A percentile compares a stretch with the other conserved stretches of the same genome.
Conservation (phyloP, 2,888 invertebrate genomes). For the Athrips mouffetella region DNA sequence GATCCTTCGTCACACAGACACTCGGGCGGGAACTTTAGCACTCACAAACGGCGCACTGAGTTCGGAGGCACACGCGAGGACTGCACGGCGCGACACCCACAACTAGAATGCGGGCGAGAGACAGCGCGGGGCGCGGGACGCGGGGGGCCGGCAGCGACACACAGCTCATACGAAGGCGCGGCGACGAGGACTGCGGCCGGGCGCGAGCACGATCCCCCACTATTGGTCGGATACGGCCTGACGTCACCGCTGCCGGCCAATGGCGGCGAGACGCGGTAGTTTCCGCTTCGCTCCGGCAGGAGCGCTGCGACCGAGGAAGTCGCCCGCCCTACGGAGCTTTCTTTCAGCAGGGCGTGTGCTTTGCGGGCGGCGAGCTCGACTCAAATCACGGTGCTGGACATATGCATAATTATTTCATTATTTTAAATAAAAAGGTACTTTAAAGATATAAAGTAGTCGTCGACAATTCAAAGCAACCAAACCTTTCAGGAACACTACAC, state of each 20-base stretch:
- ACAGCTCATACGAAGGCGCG: conserved; percentile 73
- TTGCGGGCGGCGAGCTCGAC: conserved; percentile 56
- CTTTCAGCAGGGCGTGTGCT: conserved; percentile 72
- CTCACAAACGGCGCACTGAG: conserved; percentile 77
- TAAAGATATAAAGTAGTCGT: conserved; percentile 17
- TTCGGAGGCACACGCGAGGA: conserved; percentile 74
- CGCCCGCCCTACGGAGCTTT: conserved; percentile 74
- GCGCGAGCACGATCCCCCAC: conserved; percentile 55
- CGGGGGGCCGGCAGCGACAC: conserved; percentile 59
- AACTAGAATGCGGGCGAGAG: conserved; percentile 75
- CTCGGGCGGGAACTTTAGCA: conserved; percentile 71
- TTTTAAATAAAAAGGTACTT: conserved; percentile 23
- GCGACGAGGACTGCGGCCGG: conserved; percentile 74
- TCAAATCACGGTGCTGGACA: conserved; percentile 43
- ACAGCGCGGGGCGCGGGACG: conserved; percentile 59
- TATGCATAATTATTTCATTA: conserved; percentile 32
- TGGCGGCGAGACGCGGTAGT: conserved; percentile 43
- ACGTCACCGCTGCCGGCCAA: conserved; percentile 66
- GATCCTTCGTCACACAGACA: conserved; percentile 73
- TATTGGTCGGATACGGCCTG: conserved; percentile 62
- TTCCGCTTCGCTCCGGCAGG: conserved; percentile 45
- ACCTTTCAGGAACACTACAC: conserved; percentile 15
- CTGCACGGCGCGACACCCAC: conserved; percentile 77
- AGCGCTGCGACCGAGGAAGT: conserved; percentile 61
- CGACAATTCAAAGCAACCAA: conserved; percentile 22